Base-by-base conservation (phyloP, 64 coral and sea anemone genomes). In the Stylophora pistillata region DNA sequence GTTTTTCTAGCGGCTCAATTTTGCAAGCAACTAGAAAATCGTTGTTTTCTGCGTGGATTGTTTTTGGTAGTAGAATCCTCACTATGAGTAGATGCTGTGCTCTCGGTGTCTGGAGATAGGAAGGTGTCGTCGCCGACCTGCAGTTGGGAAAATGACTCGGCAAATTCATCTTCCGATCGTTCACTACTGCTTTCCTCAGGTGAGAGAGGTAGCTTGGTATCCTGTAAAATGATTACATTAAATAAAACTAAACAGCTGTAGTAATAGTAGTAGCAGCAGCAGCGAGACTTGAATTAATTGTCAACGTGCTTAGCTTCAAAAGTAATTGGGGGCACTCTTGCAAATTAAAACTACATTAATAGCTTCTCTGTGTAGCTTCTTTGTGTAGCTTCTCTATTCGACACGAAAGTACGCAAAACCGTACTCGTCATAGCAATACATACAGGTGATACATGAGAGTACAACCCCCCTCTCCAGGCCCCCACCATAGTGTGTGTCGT, bases 21-120 rank as follows among this genome's bases (percentile, higher is more conserved):
- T 86, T 77, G 73, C 81, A 91, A 29, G 81, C 30, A 37, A 71
- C 54, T 29, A 92, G 85, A 80, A 92, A 92, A 10, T 73, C 69
- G 34, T 87, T 87, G 76, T 68, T 92, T 30, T 58, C 62, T 76
- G 26, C 53, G 83, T 32, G 71, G 83, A 20, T 86, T 33, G 3
- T 57, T 53, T 34, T 78, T 23, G 18, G 71, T 27, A 69, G 28
- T 12, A 59, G 58, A 18, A 73, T 76, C 11, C n/a, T 31, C 89
- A 41, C 82, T 63, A 68, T 55, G 63, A 72, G 91, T 87, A 70
- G 85, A 87, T 29, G 75, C 32, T 28, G 63, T 92, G 66, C 87
- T 78, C 23, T 33, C 72, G 60, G 87, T 58, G 75, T 77, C 74
- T 31, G 71, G 86, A 15, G 86, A 87, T 0, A 75, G 86, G 34